Base-by-base conservation (phyloP, 2,797 vertebrate species). In the Tiaroga cobitis region DNA sequence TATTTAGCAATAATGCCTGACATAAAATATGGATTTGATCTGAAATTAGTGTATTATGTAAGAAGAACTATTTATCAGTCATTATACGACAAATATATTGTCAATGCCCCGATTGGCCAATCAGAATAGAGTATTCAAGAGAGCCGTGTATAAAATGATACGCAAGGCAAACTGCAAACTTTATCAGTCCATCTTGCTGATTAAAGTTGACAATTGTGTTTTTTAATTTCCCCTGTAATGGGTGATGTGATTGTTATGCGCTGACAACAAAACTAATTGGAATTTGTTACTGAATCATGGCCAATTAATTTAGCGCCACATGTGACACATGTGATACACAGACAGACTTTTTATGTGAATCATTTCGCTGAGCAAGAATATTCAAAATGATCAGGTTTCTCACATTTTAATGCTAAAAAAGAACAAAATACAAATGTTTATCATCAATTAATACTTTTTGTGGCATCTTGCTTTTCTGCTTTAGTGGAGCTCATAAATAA, bases 221-320 rank as follows among this genome's bases (percentile, higher is more conserved):
- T 82, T 84, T 87, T 88, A 84, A 84, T 88, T 74, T 83, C 67
- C 83, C 87, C 87, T 56, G 84, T 85, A 87, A 79, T 83, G 75
- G 75, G 89, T 81, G 68, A 90, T 86, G 87, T 86, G 86, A 75
- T 88, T 81, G 85, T 79, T 80, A 81, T 87, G 89, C 85, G 82
- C 82, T 85, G 54, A 81, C 75, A 90, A 88, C 80, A 88, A 74
- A 86, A 89, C 87, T 73, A 83, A 90, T 88, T 88, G 88, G 79
- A 87, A 83, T 76, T 86, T 88, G 79, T 82, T 74, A 89, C 87
- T 88, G 84, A 87, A 89, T 88, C 87, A 86, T 74, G 68, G 68
- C 79, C 82, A 85, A 90, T 90, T 90, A 88, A 88, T 91, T 91
- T 90, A 85, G 80, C 78, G 56, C 84, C 80, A 82, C 74, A 32